A percentile compares a stretch with the other conserved stretches of the same genome.
These are phyloP conservation scores for rabbit (Oryctolagus cuniculus) DNA, from an alignment of 2,113 vertebrate genomes.

Conservation along the genomic window mOryCun1.1 NC_091443.1:106158501-106159000, in stretches of 20 bases:
- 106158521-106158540: neutral
- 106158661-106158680: neutral
- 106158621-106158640: neutral
- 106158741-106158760: neutral
- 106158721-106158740: neutral
- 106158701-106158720: neutral
- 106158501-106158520: neutral
- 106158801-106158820: too few relatives aligned
- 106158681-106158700: neutral
- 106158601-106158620: accelerated
- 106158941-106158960: neutral
- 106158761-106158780: neutral
- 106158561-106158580: neutral
- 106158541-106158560: too few relatives aligned
- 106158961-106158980: neutral
- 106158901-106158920: neutral
- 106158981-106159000: neutral
- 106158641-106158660: neutral
- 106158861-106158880: neutral
- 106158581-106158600: neutral
- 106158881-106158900: neutral
- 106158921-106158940: too few relatives aligned
- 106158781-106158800: neutral
- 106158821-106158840: neutral
- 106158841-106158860: neutral